Evolutionary conservation across 64 coral and sea anemone species (phyloP).

Genomic region (Pocillopora damicornis): DNA sequence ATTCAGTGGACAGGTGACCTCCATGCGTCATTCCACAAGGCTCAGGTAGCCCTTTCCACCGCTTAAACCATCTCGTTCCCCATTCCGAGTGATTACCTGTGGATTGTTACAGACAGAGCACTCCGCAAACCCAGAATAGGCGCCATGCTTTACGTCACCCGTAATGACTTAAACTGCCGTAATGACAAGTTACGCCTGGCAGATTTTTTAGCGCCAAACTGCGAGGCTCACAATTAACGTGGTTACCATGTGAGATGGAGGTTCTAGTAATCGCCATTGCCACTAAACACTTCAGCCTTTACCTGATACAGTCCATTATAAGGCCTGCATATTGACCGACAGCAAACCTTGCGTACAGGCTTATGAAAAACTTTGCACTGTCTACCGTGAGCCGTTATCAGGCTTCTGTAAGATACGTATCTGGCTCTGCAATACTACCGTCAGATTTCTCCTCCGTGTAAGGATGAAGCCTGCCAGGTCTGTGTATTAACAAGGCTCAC

Average conservation of each 20-base stretch:
- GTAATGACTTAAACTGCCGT: too few species aligned
- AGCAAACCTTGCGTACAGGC: constrained; percentile 46
- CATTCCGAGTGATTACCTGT: background rate
- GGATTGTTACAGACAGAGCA: background rate
- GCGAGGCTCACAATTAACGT: background rate
- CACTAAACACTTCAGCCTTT: constrained; percentile 45
- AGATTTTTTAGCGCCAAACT: constrained; percentile 43
- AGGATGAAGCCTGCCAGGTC: constrained; percentile 32
- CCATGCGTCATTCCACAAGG: background rate
- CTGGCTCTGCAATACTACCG: constrained; percentile 31
- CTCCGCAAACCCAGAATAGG: background rate
- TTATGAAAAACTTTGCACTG: constrained; percentile 34
- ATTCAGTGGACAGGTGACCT: constrained; percentile 32
- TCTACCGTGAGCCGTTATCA: constrained; percentile 45
- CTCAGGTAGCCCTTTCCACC: constrained; percentile 8
- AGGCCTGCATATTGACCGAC: constrained; percentile 33
- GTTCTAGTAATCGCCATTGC: constrained; percentile 20
- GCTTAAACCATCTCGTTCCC: background rate
- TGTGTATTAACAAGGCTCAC: background rate
- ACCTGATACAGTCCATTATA: constrained; percentile 27
- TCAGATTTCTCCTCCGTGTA: constrained; percentile 47
- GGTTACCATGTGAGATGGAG: constrained; percentile 35
- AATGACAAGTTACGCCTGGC: constrained; percentile 26
- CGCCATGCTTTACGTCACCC: constrained; percentile 33
- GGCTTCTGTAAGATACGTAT: constrained; percentile 31